Base-by-base conservation (phyloP, 2,888 invertebrate species). In the Caenorhabditis virilis region DNA sequence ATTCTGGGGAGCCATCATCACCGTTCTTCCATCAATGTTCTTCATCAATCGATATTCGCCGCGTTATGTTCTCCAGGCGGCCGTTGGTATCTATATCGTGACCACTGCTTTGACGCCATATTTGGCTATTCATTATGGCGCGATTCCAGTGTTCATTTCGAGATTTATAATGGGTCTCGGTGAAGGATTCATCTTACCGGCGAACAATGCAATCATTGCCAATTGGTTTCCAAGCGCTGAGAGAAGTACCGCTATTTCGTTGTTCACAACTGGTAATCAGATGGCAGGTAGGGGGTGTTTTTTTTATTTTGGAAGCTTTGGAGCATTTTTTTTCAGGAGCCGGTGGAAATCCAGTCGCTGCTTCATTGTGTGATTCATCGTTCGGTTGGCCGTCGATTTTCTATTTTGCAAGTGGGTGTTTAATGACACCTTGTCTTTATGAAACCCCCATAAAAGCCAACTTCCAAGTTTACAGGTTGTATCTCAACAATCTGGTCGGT, bases 201-300 rank as follows among this genome's bases (percentile, higher is more conserved):
- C 78, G 5, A 69, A 73, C 55, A 78, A 78, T 27, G 62, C 75
- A 15, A 69, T 78, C n/a, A 70, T 77, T 16, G 63, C 76, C 20
- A 66, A 76, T 30, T 78, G 78, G 78, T 71, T 78, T 33, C 78
- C 78, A 0, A 66, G 63, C n/a, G 62, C 68, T 26, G 78, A 78
- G 36, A 48, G 73, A 22, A 69, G 73, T 50, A 74, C 71, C 0
- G 74, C 78, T 1, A 62, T 74, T 4, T 73, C 78, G 2, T 42
- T 78, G 1, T 74, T 74, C 43, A 78, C 78, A 1, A 69, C 70
- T 15, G 78, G 78, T 15, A 72, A 72, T 43, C 78, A 78, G 43
- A 56, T 72, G 60, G 70, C 68, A 18, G 64, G 51, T 48, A 16
- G 23, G 26, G 13, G 13, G 6, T 18, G 23, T 20, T 43, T 25